These are phyloP conservation scores for Chionodraco myersi DNA, from an alignment of 2,113 vertebrate species.

Conservation along the genomic window DNA sequence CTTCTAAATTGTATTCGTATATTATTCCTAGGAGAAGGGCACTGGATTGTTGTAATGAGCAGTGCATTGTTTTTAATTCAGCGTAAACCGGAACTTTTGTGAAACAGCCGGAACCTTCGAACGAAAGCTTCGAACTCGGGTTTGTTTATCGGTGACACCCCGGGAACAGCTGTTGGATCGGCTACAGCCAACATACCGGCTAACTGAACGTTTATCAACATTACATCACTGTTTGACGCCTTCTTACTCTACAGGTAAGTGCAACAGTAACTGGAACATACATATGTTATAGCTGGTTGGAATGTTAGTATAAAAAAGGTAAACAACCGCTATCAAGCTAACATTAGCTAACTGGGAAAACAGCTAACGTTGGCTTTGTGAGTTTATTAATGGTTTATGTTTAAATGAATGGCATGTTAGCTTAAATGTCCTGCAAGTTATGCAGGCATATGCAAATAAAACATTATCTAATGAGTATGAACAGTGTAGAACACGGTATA, in stretches of 20 bases:
- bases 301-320: not conserved
- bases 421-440: not conserved
- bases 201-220: not conserved
- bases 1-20: not conserved
- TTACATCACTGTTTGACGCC: too few relatives aligned
- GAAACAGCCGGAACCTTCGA: constrained; percentile 30
- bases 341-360: not conserved
- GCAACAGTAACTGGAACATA: accelerated
- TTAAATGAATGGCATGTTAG: not conserved
- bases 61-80: too few relatives aligned
- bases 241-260: constrained; percentile 11
- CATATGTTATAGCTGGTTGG: not conserved
- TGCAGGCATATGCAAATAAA: too few relatives aligned
- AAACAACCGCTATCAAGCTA: not conserved
- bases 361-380: not conserved
- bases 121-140: constrained; percentile 28
- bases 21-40: not conserved
- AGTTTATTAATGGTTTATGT: not conserved
- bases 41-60: not conserved
- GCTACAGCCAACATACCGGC: not conserved
- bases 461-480: not conserved
- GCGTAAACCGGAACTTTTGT: not conserved
- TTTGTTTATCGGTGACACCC: constrained; percentile 59
- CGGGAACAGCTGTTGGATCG: not conserved
- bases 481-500: not conserved